phyloP scores from a whole-genome alignment of 2,888 invertebrate genomes.

The Capitulum mitella region DNA sequence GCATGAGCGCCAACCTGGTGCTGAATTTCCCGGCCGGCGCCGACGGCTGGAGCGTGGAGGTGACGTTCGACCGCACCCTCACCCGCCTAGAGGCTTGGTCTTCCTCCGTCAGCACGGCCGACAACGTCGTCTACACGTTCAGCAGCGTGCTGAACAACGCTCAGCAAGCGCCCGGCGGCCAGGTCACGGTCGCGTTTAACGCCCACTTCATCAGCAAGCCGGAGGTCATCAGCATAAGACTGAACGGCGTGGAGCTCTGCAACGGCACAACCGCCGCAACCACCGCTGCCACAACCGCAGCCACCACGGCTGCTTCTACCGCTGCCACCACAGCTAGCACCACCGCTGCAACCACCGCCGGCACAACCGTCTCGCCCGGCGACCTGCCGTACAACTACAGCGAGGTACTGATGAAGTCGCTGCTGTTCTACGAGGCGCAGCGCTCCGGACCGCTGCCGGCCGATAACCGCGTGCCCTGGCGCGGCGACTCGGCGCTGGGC shows the following conservation, averaged over 20 bases:
- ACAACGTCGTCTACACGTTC: slow-evolving; percentile 26
- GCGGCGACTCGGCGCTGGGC: slow-evolving; percentile 50
- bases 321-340: slow-evolving; percentile 14
- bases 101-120: slow-evolving; percentile 23
- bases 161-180: slow-evolving; percentile 24
- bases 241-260: background rate
- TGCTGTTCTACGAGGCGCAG: slow-evolving; percentile 38
- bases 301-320: slow-evolving; percentile 14
- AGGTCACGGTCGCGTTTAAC: slow-evolving; percentile 12
- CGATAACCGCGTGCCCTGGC: slow-evolving; percentile 50
- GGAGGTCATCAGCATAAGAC: background rate
- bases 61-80: background rate
- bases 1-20: background rate
- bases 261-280: background rate
- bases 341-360: background rate
- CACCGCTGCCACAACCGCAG: slow-evolving; percentile 8
- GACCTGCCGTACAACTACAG: slow-evolving; percentile 34
- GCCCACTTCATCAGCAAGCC: slow-evolving; percentile 11
- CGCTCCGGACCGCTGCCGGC: slow-evolving; percentile 43
- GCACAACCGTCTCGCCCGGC: background rate
- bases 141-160: slow-evolving; percentile 29
- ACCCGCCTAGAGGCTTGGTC: slow-evolving; percentile 26
- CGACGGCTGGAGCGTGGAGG: background rate
- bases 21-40: background rate
- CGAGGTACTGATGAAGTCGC: slow-evolving; percentile 33